Conservation (phyloP, 2,888 invertebrate species). For the Caenorhabditis sp. region DNA sequence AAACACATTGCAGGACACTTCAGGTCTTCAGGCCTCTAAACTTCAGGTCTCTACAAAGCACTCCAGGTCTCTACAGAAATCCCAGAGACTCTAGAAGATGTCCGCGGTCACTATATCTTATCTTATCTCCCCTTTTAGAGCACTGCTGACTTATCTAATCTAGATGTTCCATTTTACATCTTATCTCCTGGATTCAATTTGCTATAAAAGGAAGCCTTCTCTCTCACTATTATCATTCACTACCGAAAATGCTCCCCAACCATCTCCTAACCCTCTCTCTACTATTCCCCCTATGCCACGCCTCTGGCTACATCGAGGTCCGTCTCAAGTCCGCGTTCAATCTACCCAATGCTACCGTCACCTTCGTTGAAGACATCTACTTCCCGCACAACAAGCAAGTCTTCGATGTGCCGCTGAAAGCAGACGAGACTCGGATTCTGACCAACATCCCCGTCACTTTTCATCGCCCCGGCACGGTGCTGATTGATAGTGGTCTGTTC, state of each 20-base stretch:
- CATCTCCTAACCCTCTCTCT: neutral
- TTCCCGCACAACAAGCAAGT: conserved; percentile 16
- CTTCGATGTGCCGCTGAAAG: neutral
- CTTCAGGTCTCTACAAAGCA: too few relatives aligned
- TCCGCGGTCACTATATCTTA: too few relatives aligned
- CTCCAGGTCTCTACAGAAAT: too few relatives aligned
- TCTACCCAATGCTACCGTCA: conserved; percentile 10
- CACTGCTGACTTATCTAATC: too few relatives aligned
- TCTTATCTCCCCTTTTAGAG: too few relatives aligned
- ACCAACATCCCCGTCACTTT: conserved; percentile 16
- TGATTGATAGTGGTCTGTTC: conserved; percentile 13
- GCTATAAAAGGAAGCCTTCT: too few relatives aligned
- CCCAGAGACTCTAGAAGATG: too few relatives aligned
- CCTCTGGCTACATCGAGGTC: conserved; percentile 16
- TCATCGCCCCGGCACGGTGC: conserved; percentile 5
- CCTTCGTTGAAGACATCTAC: conserved; percentile 14
- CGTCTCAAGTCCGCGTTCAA: conserved; percentile 14
- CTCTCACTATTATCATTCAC: too few relatives aligned
- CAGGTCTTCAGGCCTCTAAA: too few relatives aligned
- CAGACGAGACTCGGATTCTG: neutral
- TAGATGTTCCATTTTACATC: too few relatives aligned
- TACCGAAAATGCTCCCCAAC: neutral
- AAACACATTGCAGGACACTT: too few relatives aligned
- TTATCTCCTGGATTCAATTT: too few relatives aligned
- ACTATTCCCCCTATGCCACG: neutral